A percentile compares a stretch with the other conserved stretches of the same genome.
Conservation (phyloP, 2,797 vertebrate species). For the Falco concolor region DNA sequence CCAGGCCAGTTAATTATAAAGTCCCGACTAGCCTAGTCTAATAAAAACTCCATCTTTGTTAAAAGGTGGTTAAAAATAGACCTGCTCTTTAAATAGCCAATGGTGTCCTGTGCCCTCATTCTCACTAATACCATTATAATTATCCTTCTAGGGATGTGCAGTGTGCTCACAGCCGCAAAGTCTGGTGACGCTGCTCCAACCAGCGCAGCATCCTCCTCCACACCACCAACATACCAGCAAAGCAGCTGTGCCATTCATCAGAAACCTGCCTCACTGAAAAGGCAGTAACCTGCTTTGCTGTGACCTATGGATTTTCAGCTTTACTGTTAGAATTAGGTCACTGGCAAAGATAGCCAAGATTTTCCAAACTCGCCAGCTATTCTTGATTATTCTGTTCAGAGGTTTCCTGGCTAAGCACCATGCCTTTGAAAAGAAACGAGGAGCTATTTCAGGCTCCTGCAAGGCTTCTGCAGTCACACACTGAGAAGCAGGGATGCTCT, state of each 20-base stretch:
- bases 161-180: not conserved
- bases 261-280: not conserved
- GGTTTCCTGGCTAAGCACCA: not conserved
- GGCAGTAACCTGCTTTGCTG: slow-evolving; percentile 21
- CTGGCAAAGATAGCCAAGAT: not conserved
- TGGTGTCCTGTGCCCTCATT: not conserved
- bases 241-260: not conserved
- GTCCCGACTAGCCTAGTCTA: not conserved
- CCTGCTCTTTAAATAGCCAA: slow-evolving; percentile 42
- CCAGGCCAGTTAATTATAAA: slow-evolving; percentile 10
- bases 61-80: slow-evolving; percentile 44
- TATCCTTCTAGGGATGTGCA: not conserved
- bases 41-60: slow-evolving; percentile 33
- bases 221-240: not conserved
- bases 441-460: not conserved
- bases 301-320: slow-evolving; percentile 10
- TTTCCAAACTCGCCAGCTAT: slow-evolving; percentile 36
- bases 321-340: slow-evolving; percentile 52
- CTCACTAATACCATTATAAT: slow-evolving; percentile 28
- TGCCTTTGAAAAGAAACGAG: not conserved
- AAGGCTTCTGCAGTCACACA: not conserved
- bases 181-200: not conserved
- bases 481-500: not conserved
- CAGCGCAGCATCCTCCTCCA: not conserved
- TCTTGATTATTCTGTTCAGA: not conserved